phyloP scores from a whole-genome alignment of 35 echinoderm and acorn worm species.

The Heliocidaris tuberculata region DNA sequence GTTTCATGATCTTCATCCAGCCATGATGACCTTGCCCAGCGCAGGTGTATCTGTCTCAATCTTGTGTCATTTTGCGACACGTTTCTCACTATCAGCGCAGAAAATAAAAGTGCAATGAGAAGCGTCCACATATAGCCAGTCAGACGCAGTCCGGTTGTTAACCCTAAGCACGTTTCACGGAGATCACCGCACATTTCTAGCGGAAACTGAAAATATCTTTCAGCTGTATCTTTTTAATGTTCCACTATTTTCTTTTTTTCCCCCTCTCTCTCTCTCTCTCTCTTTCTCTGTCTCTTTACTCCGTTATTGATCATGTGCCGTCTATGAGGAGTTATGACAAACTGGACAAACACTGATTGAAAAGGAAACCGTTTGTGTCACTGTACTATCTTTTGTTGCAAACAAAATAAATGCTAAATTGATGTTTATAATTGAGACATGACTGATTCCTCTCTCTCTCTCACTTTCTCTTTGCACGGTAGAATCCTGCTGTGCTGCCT shows the following conservation, averaged over 20 bases:
- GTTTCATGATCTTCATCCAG: neutral
- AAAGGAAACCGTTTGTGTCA: neutral
- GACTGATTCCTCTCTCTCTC: neutral
- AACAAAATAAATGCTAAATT: neutral
- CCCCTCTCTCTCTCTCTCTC: neutral
- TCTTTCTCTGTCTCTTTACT: neutral
- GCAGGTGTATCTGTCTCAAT: conserved; percentile 7
- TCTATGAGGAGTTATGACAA: neutral
- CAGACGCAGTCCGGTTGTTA: neutral
- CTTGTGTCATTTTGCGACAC: conserved; percentile 8
- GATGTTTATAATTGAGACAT: conserved; percentile 18
- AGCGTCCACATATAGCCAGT: neutral
- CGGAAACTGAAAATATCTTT: conserved; percentile 5
- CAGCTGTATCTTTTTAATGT: conserved; percentile 2
- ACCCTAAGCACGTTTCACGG: conserved; percentile 1
- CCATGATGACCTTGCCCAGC: neutral
- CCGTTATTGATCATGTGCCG: neutral
- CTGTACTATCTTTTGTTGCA: conserved; percentile 2
- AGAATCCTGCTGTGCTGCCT: neutral
- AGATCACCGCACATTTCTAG: neutral
- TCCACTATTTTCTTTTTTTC: neutral
- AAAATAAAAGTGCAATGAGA: neutral
- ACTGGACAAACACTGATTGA: neutral
- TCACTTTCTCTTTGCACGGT: neutral
- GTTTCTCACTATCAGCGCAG: neutral